Conservation (phyloP, 2,797 vertebrate genomes). For the Dallia pectoralis region DNA sequence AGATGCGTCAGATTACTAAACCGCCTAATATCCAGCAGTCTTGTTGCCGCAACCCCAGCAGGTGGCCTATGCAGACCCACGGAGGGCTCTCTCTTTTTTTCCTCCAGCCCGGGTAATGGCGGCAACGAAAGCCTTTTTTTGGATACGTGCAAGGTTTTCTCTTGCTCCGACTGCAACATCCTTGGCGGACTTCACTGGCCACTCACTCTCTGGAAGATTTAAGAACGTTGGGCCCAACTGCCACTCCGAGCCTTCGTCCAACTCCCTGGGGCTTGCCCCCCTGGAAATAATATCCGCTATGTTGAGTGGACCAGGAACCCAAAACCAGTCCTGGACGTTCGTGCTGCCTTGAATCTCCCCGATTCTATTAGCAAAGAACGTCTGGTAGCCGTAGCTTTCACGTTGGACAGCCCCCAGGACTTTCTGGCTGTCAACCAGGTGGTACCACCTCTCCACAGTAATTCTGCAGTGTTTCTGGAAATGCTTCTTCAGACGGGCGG, state of each 20-base stretch:
- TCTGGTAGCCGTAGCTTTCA: no score
- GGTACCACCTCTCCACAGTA: not conserved
- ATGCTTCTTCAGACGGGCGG: not conserved
- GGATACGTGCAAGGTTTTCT: constrained; percentile 25
- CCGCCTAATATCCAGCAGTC: no score
- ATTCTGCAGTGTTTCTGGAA: constrained; percentile 5
- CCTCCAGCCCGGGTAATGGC: not conserved
- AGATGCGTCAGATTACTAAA: no score
- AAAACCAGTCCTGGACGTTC: constrained; percentile 34
- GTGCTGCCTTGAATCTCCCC: not conserved
- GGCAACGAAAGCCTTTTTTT: constrained; percentile 26
- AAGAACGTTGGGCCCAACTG: constrained; percentile 21
- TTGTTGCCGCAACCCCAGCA: no score
- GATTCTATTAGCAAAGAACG: no score
- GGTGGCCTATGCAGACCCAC: no score
- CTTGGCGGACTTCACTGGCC: constrained; percentile 28
- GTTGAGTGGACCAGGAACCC: constrained; percentile 28
- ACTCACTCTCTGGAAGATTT: constrained; percentile 9
- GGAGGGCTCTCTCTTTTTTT: not conserved
- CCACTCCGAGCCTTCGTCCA: constrained; percentile 23
- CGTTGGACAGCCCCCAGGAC: no score
- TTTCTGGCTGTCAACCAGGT: no score
- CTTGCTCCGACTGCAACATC: constrained; percentile 14
- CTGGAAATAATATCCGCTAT: constrained; percentile 25
- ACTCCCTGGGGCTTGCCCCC: constrained; percentile 5